Evolutionary conservation across 1,140 invertebrate genomes (phyloP).

Genomic region (Sycophaga agraensis): DNA sequence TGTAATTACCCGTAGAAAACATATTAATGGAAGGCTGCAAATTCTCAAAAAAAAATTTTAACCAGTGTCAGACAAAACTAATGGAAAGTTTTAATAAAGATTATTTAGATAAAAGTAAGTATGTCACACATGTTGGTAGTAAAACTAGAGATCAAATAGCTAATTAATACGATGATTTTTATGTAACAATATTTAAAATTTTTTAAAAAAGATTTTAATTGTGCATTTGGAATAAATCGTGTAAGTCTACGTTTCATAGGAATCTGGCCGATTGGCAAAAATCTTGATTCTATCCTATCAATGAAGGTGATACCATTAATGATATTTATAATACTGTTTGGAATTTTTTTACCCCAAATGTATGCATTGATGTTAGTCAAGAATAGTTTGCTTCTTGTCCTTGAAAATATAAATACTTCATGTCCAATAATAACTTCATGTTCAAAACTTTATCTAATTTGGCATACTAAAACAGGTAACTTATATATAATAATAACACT

Average conservation of each 20-base stretch:
- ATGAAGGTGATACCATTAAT: background rate
- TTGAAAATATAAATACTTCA: slow-evolving; percentile 6
- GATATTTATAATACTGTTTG: background rate
- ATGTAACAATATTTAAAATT: too few species aligned
- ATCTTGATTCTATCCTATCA: background rate
- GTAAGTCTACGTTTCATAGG: slow-evolving; percentile 1
- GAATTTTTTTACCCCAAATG: slow-evolving; percentile 4
- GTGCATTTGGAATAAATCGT: background rate
- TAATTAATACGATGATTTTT: too few species aligned
- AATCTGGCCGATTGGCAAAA: background rate
- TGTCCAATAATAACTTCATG: background rate
- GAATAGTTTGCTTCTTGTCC: background rate
- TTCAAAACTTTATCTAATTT: slow-evolving; percentile 5
- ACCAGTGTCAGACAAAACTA: too few species aligned
- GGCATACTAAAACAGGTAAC: slow-evolving; percentile 1
- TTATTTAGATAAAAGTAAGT: too few species aligned
- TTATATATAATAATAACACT: background rate
- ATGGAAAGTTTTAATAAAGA: too few species aligned
- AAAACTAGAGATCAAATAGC: too few species aligned
- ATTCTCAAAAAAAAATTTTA: too few species aligned
- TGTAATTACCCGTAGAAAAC: too few species aligned
- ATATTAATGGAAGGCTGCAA: too few species aligned
- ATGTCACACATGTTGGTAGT: too few species aligned
- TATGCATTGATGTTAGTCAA: background rate
- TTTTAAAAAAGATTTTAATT: background rate